Evolutionary conservation across 2,113 vertebrate species (phyloP), one percentile per base, ranked within the genome.

Genomic region (Strigops habroptila): DNA sequence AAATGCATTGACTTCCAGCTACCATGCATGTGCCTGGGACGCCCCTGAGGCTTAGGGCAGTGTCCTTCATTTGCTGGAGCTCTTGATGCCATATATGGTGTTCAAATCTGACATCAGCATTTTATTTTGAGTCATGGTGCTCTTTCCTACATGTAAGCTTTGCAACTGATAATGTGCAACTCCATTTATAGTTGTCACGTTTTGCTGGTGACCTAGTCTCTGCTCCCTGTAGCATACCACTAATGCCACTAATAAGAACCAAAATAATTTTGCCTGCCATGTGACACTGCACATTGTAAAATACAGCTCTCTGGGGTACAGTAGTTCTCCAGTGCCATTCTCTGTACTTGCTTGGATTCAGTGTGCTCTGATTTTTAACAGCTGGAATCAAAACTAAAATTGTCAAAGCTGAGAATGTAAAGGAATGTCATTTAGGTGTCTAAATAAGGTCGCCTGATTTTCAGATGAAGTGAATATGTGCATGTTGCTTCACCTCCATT

Each of bases 171-270:
- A 59, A 35, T 15, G 3, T 0, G 27, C 51, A 48, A 12, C 65
- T 93, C 83, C 80, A 68, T 95, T 95, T 91, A 78, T 84, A 84
- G 94, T n/a, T 75, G 86, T 89, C 65, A 87, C 3, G 37, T 96
- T 96, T 95, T 1, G 0, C 89, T 82, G 69, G 43, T 89, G 73
- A 59, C 65, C 39, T 49, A 25, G 65, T 18, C 71, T 81, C 37
- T 78, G 64, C 80, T 83, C 64, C 69, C 65, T 92, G 37, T 15
- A 33, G 43, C 68, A 78, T 93, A 53, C 71, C 70, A 33, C 46
- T 83, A 52, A 83, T 95, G 91, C 85, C 79, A 53, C 22, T 62
- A 68, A 49, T 77, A 59, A 90, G 46, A 92, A 55, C 46, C 55
- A 75, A 64, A 88, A 52, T 37, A 81, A 84, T 86, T 93, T 19